phyloP scores from a whole-genome alignment of 2,113 vertebrate species.

The Kryptolebias marmoratus region DNA sequence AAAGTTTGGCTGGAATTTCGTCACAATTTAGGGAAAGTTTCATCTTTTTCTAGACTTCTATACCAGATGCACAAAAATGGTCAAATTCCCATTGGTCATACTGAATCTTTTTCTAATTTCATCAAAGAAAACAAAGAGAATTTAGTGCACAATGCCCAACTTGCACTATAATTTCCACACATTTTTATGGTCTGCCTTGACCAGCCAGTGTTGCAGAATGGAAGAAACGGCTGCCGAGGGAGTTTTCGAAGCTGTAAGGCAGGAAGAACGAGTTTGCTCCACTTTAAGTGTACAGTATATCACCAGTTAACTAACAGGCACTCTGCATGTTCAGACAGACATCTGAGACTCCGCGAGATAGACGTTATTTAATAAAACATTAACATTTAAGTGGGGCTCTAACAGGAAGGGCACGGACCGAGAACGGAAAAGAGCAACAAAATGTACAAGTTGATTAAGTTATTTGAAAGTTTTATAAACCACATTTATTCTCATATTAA shows the following conservation, averaged over 20 bases:
- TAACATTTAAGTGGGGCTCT: conserved; percentile 42
- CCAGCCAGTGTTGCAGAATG: neutral
- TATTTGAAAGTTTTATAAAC: neutral
- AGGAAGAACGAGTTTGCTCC: conserved; percentile 41
- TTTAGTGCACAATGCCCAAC: too few relatives aligned
- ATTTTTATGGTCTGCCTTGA: neutral
- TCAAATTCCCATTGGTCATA: neutral
- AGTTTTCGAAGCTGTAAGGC: conserved; percentile 36
- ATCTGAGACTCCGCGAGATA: conserved; percentile 27
- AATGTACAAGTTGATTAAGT: conserved; percentile 12
- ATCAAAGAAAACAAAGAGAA: too few relatives aligned
- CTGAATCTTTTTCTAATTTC: neutral
- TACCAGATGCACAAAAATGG: too few relatives aligned
- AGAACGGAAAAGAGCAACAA: conserved; percentile 6
- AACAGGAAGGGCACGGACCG: conserved; percentile 22
- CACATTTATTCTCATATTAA: neutral
- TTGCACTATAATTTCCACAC: neutral
- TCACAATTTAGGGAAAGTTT: too few relatives aligned
- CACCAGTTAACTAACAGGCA: conserved; percentile 56
- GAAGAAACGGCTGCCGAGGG: conserved; percentile 38
- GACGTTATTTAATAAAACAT: conserved; percentile 47
- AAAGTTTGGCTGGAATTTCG: neutral
- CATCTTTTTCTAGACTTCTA: too few relatives aligned
- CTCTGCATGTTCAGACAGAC: conserved; percentile 32
- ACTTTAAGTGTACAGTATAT: conserved; percentile 33